Conservation (phyloP, 2,797 vertebrate genomes). For the Thamnophis elegans region DNA sequence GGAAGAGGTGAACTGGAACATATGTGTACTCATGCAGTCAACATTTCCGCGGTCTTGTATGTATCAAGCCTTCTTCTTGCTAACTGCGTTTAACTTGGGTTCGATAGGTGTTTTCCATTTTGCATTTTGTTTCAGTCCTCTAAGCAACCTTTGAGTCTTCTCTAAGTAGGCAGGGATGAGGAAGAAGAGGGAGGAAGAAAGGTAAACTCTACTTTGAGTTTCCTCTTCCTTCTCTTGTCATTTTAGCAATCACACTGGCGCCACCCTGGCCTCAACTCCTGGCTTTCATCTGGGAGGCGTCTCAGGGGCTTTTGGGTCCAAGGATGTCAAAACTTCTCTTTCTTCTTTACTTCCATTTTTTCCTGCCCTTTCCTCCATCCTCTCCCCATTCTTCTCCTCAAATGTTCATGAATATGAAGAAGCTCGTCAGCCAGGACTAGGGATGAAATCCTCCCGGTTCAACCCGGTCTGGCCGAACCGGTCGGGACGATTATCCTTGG, state of each 20-base stretch:
- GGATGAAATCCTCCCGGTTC: too few relatives aligned
- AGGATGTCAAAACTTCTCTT: accelerated
- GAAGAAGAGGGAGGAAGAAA: neutral
- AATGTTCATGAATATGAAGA: accelerated
- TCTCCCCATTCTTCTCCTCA: neutral
- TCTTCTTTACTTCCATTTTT: accelerated
- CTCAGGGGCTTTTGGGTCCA: neutral
- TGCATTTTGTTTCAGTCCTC: neutral
- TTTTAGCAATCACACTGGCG: neutral
- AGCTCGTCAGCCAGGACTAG: neutral
- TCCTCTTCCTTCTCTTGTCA: neutral
- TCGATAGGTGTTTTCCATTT: neutral
- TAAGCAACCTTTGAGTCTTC: neutral
- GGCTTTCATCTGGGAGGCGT: neutral
- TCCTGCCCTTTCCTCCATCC: neutral
- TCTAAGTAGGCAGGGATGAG: neutral
- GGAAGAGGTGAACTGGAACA: neutral
- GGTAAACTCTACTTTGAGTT: neutral
- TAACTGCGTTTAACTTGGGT: neutral
- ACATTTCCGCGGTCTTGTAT: neutral
- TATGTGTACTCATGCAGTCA: neutral
- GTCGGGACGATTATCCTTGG: too few relatives aligned
- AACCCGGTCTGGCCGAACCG: too few relatives aligned
- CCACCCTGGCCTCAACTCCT: neutral
- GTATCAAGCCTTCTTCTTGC: neutral